A percentile compares a stretch with the other conserved stretches of the same genome.
Evolutionary conservation across 2,797 vertebrate genomes (phyloP).

Genomic region (Neosilurus mollespiculum): DNA sequence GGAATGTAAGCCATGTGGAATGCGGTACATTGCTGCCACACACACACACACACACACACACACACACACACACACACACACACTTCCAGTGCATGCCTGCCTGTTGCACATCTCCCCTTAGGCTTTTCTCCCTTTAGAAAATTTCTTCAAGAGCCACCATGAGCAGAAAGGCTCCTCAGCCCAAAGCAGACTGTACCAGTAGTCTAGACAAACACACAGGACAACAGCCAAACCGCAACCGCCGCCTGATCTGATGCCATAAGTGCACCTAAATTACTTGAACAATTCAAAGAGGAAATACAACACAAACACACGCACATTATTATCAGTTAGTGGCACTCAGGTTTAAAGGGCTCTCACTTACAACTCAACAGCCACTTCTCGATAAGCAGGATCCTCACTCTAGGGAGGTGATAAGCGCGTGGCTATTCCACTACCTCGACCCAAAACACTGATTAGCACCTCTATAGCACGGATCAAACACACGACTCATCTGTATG

Average conservation of each 20-base stretch:
- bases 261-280: conserved; percentile 35
- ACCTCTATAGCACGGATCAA: conserved; percentile 5
- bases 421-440: neutral
- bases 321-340: conserved; percentile 37
- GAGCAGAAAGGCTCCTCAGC: conserved; percentile 27
- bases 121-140: conserved; percentile 26
- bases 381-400: conserved; percentile 41
- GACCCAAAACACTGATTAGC: neutral
- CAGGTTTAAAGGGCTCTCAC: conserved; percentile 43
- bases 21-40: conserved; percentile 58
- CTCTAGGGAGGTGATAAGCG: conserved; percentile 39
- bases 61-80: conserved; percentile 53
- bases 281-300: conserved; percentile 32
- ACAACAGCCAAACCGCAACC: conserved; percentile 53
- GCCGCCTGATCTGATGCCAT: conserved; percentile 36
- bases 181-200: conserved; percentile 13
- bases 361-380: conserved; percentile 47
- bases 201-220: conserved; percentile 47
- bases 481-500: neutral
- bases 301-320: neutral
- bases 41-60: conserved; percentile 33
- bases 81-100: conserved; percentile 56
- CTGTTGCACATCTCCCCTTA: conserved; percentile 57
- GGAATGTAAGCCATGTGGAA: conserved; percentile 69
- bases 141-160: conserved; percentile 17